Base-by-base conservation (phyloP, 2,888 invertebrate genomes). In the Entomobrya proxima region DNA sequence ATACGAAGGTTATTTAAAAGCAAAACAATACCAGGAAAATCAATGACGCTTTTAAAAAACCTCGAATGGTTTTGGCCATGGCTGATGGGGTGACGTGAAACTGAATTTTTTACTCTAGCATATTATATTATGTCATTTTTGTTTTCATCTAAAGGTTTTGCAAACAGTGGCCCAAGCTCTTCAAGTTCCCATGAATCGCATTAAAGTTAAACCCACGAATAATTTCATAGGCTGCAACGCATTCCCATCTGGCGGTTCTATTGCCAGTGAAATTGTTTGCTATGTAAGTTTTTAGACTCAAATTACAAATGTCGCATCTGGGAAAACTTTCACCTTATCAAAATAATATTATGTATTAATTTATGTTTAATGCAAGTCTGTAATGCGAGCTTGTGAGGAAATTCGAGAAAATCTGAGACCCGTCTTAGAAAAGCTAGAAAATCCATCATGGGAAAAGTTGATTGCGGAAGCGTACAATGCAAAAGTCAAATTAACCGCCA, bases 1-100 rank as follows among this genome's bases (percentile, higher is more conserved):
- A 93, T 87, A 92, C 92, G 0, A 93, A 93, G 91, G 92, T 92
- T 50, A n/a, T 50, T 18, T 40, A 64, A 24, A n/a, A 15, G 6
- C 6, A 67, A 35, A n/a, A 67, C 21, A n/a, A n/a, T n/a, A n/a
- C n/a, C n/a, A n/a, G n/a, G n/a, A n/a, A n/a, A n/a, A n/a, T n/a
- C n/a, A n/a, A n/a, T n/a, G n/a, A n/a, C n/a, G n/a, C n/a, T n/a
- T n/a, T n/a, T n/a, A n/a, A n/a, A n/a, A n/a, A n/a, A n/a, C n/a
- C n/a, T n/a, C n/a, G n/a, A n/a, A n/a, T n/a, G n/a, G n/a, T n/a
- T n/a, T n/a, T n/a, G n/a, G n/a, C n/a, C n/a, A n/a, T n/a, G n/a
- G n/a, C n/a, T n/a, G n/a, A n/a, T n/a, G n/a, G n/a, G n/a, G 90
- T 91, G 11, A 86, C 91, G 3, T 52, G 18, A 21, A 52, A 21